Evolutionary conservation across 2,113 vertebrate species (phyloP), one percentile per base, ranked within the genome.

Genomic region (Ancistrus triradiatus): DNA sequence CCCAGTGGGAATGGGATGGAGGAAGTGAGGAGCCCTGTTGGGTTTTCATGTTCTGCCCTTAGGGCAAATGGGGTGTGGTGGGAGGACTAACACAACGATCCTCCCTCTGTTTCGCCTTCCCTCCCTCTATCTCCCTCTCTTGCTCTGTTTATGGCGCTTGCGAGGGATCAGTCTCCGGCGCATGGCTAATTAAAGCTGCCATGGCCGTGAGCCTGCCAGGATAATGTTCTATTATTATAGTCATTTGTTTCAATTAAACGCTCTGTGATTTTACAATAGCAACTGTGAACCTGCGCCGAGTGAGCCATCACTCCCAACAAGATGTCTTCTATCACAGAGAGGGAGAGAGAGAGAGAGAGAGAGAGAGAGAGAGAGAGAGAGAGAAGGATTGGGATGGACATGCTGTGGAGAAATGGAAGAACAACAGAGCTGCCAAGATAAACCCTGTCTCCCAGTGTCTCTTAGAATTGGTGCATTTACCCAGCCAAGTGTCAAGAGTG

Each of bases 241-340:
- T 95, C 92, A 91, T 98, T 98, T 97, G 95, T 98, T 98, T 97
- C 95, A 97, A 98, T 98, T 97, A 97, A 98, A 95, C 91, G 93
- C 95, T 91, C 90, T 85, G 90, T 95, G 95, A 91, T 95, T 95
- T 95, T 93, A 95, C 94, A 95, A 89, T 87, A 97, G 91, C 95
- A 92, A 92, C 90, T 91, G 91, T 91, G 92, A 92, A 97, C 93
- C 94, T 97, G 92, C 85, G 55, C 90, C 77, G 85, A 91, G 87
- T 86, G 83, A 90, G 90, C 91, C 89, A 94, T 96, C 93, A 95
- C 90, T 95, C 91, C 86, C 89, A 94, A 93, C 91, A 92, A 95
- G 93, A 95, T 92, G 91, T 93, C 92, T 94, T 86, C 81, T 77
- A 90, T 92, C 93, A 85, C 67, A 75, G 78, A 73, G 77, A 46